phyloP scores from a whole-genome alignment of 37 sponge, comb jelly and placozoan genomes.

The Chondrilla cf. caribensis region DNA sequence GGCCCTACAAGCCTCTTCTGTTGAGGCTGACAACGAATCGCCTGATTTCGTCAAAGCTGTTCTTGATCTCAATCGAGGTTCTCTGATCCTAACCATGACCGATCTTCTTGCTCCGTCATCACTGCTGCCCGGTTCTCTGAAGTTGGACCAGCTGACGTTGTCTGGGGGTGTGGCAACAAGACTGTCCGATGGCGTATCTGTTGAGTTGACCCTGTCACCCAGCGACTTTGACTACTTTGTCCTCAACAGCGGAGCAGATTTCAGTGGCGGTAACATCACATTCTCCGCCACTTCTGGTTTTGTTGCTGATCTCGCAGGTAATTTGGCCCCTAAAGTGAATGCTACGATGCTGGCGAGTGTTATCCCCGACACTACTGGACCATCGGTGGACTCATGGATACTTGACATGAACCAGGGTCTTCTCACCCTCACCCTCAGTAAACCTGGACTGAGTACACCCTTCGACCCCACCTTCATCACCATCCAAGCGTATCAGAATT shows the following conservation, averaged over 20 bases:
- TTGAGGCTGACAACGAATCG: constrained; percentile 58
- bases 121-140: constrained; percentile 48
- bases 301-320: constrained; percentile 55
- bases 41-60: constrained; percentile 55
- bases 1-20: constrained; percentile 56
- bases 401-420: constrained; percentile 67
- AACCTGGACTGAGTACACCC: constrained; percentile 38
- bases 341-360: background rate
- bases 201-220: constrained; percentile 45
- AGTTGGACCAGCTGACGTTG: constrained; percentile 33
- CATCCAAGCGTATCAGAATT: constrained; percentile 55
- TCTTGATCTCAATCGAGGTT: constrained; percentile 73
- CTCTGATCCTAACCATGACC: constrained; percentile 47
- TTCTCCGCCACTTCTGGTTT: constrained; percentile 30
- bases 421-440: constrained; percentile 55
- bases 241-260: constrained; percentile 25
- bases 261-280: constrained; percentile 30
- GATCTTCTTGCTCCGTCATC: constrained; percentile 64
- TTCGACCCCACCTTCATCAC: constrained; percentile 47
- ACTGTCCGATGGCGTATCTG: constrained; percentile 60
- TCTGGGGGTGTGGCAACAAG: constrained; percentile 61
- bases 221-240: constrained; percentile 59
- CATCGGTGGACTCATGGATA: constrained; percentile 37
- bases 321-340: constrained; percentile 33
- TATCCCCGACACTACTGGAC: constrained; percentile 53